These are phyloP conservation scores for Archocentrus centrarchus DNA, from an alignment of 2,113 vertebrate species.

Conservation along the genomic window DNA sequence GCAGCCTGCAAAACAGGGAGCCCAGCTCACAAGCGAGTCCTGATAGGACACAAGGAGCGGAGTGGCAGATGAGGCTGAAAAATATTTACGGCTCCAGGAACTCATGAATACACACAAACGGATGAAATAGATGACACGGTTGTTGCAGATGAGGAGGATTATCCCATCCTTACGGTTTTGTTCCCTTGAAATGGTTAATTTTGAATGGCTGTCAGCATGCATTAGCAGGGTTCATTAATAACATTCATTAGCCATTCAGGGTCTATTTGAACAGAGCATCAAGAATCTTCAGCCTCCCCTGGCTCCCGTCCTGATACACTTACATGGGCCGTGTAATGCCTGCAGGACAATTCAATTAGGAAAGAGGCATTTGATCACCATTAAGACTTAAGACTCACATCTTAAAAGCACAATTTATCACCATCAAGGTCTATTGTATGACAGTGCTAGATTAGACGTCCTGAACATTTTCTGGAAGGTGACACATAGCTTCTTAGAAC, in stretches of 20 bases:
- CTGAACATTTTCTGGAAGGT: constrained; percentile 56
- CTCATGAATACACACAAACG: constrained; percentile 54
- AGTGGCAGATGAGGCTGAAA: constrained; percentile 48
- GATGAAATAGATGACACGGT: constrained; percentile 52
- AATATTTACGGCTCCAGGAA: constrained; percentile 52
- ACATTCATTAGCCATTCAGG: constrained; percentile 71
- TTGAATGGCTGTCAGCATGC: constrained; percentile 63
- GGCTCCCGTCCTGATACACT: constrained; percentile 62
- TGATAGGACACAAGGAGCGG: constrained; percentile 35
- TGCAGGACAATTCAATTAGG: constrained; percentile 78
- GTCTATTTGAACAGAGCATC: constrained; percentile 48
- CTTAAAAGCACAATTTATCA: constrained; percentile 76
- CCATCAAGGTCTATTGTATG: constrained; percentile 68
- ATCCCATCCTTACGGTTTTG: constrained; percentile 37
- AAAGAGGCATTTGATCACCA: constrained; percentile 73
- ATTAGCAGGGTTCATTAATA: constrained; percentile 72
- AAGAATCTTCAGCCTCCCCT: constrained; percentile 35
- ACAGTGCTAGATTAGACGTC: constrained; percentile 49
- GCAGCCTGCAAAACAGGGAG: constrained; percentile 45
- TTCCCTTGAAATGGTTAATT: constrained; percentile 39
- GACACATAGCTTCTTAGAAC: constrained; percentile 62
- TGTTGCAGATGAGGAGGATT: constrained; percentile 34
- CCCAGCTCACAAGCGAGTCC: constrained; percentile 13
- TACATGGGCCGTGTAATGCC: constrained; percentile 54
- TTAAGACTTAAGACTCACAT: constrained; percentile 57